phyloP scores from a whole-genome alignment of 92 coral and sea anemone species.

The Scolanthus callimorphus region DNA sequence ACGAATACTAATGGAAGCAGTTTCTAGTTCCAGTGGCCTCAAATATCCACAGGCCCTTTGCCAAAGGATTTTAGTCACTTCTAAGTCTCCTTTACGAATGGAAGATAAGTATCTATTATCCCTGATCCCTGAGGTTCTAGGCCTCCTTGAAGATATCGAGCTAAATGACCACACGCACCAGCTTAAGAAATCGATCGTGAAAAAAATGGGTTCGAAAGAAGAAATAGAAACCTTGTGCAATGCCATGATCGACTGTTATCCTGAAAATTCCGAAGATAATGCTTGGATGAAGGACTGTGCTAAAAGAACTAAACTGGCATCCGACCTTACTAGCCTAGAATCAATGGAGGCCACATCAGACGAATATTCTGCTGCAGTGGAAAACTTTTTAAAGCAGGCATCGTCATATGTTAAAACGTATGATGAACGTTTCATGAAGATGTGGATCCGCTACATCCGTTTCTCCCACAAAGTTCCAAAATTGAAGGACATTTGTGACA shows the following conservation, averaged over 20 bases:
- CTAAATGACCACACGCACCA: slow-evolving; percentile 59
- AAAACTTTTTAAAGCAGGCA: slow-evolving; percentile 31
- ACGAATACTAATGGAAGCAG: slow-evolving; percentile 67
- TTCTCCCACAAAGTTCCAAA: slow-evolving; percentile 37
- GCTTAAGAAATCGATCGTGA: slow-evolving; percentile 37
- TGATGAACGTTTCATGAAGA: slow-evolving; percentile 57
- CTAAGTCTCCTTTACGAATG: slow-evolving; percentile 11
- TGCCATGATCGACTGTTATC: slow-evolving; percentile 26
- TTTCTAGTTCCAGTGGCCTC: slow-evolving; percentile 44
- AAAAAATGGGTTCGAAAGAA: slow-evolving; percentile 44
- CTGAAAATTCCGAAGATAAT: slow-evolving; percentile 38
- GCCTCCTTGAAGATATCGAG: slow-evolving; percentile 39
- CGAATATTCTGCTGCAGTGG: slow-evolving; percentile 52
- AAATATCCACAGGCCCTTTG: slow-evolving; percentile 35
- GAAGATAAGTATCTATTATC: slow-evolving; percentile 42
- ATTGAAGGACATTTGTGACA: slow-evolving; percentile 35
- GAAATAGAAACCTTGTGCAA: slow-evolving; percentile 43
- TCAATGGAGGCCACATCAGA: slow-evolving; percentile 36
- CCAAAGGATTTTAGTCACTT: slow-evolving; percentile 2
- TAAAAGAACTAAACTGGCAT: slow-evolving; percentile 40
- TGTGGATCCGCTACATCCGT: slow-evolving; percentile 59
- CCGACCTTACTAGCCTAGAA: slow-evolving; percentile 60
- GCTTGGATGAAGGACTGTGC: slow-evolving; percentile 43
- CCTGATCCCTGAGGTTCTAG: slow-evolving; percentile 62
- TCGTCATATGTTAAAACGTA: slow-evolving; percentile 3